Base-by-base conservation (phyloP, 2,797 vertebrate species). In the Enteromius viviparus region DNA sequence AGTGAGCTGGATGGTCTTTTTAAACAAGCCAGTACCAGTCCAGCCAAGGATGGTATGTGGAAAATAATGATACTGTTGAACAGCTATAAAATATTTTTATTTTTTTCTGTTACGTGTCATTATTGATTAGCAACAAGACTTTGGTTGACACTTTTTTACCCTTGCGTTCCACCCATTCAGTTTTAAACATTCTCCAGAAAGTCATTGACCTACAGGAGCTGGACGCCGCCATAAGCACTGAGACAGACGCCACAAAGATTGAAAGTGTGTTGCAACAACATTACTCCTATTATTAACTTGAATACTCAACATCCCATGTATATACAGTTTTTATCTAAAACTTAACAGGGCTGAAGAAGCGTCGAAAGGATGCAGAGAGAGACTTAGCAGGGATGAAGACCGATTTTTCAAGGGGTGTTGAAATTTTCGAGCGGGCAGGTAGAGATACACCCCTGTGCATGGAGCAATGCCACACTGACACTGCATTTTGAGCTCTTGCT, bases 161-260 rank as follows among this genome's bases (percentile, higher is more conserved):
- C 10, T 26, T 80, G 77, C 26, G n/a, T 71, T 34, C 19, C 15
- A 21, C 19, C 40, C 3, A n/a, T 69, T 53, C 68, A 80, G 78
- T 71, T 10, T 71, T 80, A 80, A 29, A 47, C 53, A 71, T 71
- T 47, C 11, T 80, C 23, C 78, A 71, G 53, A 80, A 71, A 70
- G 4, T 71, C 26, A n/a, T 71, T 1, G 19, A 72, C 40, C 26
- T 81, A 9, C 68, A 81, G 37, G 79, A 81, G 53, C 8, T 81
- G 4, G 79, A 81, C 1, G 12, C 9, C 12, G 11, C 7, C 12
- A 34, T 10, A 6, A 62, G 60, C 68, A 72, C 53, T n/a, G 79
- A 47, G 68, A 72, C 0, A 72, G 19, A 81, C 11, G 7, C 2
- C 19, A 47, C 40, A 60, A 23, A 62, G 17, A 47, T n/a, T 21